phyloP scores from a whole-genome alignment of 1,140 invertebrate genomes.

The Drosophila erecta region DNA sequence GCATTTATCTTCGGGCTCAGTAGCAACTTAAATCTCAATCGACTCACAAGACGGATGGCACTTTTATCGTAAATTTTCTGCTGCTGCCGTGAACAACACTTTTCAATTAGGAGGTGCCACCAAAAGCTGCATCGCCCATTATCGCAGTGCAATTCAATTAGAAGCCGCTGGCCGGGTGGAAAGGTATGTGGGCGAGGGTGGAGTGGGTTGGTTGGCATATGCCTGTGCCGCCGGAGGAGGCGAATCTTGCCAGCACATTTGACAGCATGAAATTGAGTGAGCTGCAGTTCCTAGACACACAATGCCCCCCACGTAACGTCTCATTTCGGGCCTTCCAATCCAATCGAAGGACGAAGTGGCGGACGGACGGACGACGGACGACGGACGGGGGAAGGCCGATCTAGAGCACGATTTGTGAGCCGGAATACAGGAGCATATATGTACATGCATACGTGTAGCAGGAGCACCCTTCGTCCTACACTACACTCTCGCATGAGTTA shows the following conservation, averaged over 20 bases:
- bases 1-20: slow-evolving; percentile 25
- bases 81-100: slow-evolving; percentile 32
- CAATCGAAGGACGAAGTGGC: slow-evolving; percentile 10
- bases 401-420: slow-evolving; percentile 45
- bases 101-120: slow-evolving; percentile 61
- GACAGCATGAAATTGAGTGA: slow-evolving; percentile 80
- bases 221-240: background rate
- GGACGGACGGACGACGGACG: background rate
- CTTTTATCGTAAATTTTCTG: slow-evolving; percentile 40
- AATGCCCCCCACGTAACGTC: slow-evolving; percentile 13
- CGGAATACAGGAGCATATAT: slow-evolving; percentile 33
- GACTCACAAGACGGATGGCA: slow-evolving; percentile 31
- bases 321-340: slow-evolving; percentile 40
- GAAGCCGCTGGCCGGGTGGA: slow-evolving; percentile 28
- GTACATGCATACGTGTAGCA: background rate
- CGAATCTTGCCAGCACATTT: slow-evolving; percentile 45
- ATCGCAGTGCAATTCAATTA: slow-evolving; percentile 74
- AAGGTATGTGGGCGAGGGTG: background rate
- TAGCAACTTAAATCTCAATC: slow-evolving; percentile 17
- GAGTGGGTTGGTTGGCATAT: background rate
- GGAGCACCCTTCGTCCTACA: background rate
- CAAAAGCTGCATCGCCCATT: slow-evolving; percentile 46
- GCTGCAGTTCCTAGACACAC: slow-evolving; percentile 53
- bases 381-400: slow-evolving; percentile 7
- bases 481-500: slow-evolving; percentile 60